Base-by-base conservation (phyloP, 2,888 invertebrate species). In the Coenonympha glycerion region DNA sequence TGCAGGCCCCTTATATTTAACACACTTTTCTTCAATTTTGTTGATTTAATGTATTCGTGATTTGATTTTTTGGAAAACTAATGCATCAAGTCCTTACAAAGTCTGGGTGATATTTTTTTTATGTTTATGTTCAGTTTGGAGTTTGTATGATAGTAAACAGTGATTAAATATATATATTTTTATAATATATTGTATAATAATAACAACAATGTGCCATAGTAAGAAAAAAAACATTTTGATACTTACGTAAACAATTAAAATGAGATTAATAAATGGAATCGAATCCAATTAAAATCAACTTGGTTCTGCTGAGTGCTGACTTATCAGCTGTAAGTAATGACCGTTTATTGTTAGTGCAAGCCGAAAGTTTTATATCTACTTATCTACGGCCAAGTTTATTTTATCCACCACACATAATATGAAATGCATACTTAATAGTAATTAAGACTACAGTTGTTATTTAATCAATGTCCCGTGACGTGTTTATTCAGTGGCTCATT, bases 391-490 rank as follows among this genome's bases (percentile, higher is more conserved):
- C 37, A 46, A 47, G 31, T 44, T 37, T 18, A 9, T 31, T 21
- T 36, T 15, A 41, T 26, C 40, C 8, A 13, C 8, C 37, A 13
- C 3, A 6, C 37, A 37, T 24, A 19, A 21, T 15, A 40, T 22
- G 28, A 24, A 37, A 13, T 33, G 15, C 18, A 16, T 44, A n/a
- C n/a, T n/a, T n/a, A 50, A 44, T 54, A 54, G 51, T 51, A 44
- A 54, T 49, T 85, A 85, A 85, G 85, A 76, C 82, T 84, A 84
- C 80, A 82, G 81, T 85, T 76, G 76, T 71, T 73, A 77, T 81
- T 82, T 84, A 80, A 76, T 74, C 58, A 47, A 45, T 42, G 37
- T 33, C 37, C 36, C 21, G 11, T 15, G 8, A 37, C 11, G 37
- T 13, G 9, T 33, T 8, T 36, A 37, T 21, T 9, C 9, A 37